phyloP scores from a whole-genome alignment of 2,113 vertebrate genomes.

The Lutjanus erythropterus region DNA sequence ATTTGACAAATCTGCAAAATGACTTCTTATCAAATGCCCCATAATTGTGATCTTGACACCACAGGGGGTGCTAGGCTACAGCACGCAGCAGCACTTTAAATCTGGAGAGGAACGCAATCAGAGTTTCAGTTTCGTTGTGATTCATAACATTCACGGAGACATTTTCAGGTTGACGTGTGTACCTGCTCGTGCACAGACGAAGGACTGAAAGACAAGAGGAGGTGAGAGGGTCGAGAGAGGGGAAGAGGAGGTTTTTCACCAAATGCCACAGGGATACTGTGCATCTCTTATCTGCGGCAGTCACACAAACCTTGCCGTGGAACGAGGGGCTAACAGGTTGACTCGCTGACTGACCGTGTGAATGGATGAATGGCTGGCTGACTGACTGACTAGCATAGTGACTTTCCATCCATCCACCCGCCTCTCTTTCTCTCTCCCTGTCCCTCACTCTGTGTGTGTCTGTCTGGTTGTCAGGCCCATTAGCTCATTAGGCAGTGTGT shows the following conservation, averaged over 20 bases:
- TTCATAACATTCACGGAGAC: slow-evolving; percentile 16
- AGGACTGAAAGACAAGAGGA: slow-evolving; percentile 13
- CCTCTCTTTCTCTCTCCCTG: slow-evolving; percentile 40
- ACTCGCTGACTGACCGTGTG: slow-evolving; percentile 55
- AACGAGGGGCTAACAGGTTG: slow-evolving; percentile 65
- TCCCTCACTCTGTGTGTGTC: slow-evolving; percentile 72
- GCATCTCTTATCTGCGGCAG: slow-evolving; percentile 56
- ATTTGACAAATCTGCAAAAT: slow-evolving; percentile 59
- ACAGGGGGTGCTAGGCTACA: slow-evolving; percentile 26
- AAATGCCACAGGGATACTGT: slow-evolving; percentile 56
- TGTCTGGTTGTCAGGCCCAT: slow-evolving; percentile 78
- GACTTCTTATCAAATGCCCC: slow-evolving; percentile 44
- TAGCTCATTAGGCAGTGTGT: slow-evolving; percentile 78
- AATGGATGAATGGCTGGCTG: slow-evolving; percentile 61
- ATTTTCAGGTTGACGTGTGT: slow-evolving; percentile 14
- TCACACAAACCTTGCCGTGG: slow-evolving; percentile 45
- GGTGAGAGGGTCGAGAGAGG: slow-evolving; percentile 39
- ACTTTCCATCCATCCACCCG: slow-evolving; percentile 62
- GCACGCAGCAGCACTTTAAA: slow-evolving; percentile 4
- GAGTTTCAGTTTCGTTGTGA: slow-evolving; percentile 27
- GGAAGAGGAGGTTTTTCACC: neutral
- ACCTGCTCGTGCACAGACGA: neutral
- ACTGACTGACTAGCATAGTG: slow-evolving; percentile 53
- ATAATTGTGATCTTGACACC: slow-evolving; percentile 58
- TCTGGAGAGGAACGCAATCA: slow-evolving; percentile 20